Evolutionary conservation across 2,888 invertebrate genomes (phyloP).

Genomic region (Spisula solida): DNA sequence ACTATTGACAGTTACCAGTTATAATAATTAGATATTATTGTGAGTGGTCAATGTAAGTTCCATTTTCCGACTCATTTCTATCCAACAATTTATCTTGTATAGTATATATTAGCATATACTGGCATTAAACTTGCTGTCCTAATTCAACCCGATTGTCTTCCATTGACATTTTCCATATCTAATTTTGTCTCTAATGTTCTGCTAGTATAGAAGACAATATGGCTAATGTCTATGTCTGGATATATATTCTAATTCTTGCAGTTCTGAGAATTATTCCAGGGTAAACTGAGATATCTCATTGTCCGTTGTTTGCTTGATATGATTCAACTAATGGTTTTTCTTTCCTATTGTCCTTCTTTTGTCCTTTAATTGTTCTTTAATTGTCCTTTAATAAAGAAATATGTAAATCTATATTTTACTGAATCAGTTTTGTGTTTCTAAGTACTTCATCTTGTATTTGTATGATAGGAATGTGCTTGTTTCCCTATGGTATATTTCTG

Average conservation of each 20-base stretch:
- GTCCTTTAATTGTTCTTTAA: too few relatives aligned
- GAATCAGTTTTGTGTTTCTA: too few relatives aligned
- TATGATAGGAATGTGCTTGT: too few relatives aligned
- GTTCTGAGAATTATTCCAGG: neutral
- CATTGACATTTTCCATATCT: neutral
- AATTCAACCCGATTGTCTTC: neutral
- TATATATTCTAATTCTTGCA: neutral
- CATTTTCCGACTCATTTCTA: neutral
- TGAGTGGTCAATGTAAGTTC: neutral
- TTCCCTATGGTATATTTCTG: too few relatives aligned
- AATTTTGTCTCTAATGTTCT: neutral
- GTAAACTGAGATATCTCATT: neutral
- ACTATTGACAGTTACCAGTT: too few relatives aligned
- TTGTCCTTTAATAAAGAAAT: slow-evolving; percentile 3
- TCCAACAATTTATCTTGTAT: neutral
- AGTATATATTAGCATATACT: neutral
- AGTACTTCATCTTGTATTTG: too few relatives aligned
- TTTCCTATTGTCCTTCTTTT: neutral
- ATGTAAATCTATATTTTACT: neutral
- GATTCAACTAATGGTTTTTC: neutral
- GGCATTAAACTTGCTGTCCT: neutral
- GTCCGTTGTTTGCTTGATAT: neutral
- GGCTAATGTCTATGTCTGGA: neutral
- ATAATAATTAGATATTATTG: neutral
- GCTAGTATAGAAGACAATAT: neutral